A percentile compares a stretch with the other conserved stretches of the same genome.
Evolutionary conservation across 2,888 invertebrate genomes (phyloP).

Genomic region (Eumacrocentrus americanus): DNA sequence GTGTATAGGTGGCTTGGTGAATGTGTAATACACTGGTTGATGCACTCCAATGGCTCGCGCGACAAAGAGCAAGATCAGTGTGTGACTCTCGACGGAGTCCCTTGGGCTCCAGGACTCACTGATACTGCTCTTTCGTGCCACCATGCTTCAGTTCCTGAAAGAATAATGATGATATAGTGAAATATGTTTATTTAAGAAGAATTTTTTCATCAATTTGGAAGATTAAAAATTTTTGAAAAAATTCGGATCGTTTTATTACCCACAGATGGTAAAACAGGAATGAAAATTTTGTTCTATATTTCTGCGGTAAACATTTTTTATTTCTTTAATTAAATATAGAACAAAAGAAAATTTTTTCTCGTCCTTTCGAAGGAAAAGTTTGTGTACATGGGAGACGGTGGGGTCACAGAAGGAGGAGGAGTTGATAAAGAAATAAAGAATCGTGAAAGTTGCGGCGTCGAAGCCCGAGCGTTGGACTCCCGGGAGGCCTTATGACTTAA

Average conservation of each 20-base stretch:
- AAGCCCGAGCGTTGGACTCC: slow-evolving; percentile 49
- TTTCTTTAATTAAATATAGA: no score
- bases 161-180: not conserved
- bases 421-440: slow-evolving; percentile 62
- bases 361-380: no score
- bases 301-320: no score
- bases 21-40: not conserved
- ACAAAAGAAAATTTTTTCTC: no score
- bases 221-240: no score
- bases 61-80: not conserved
- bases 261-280: no score
- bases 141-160: not conserved
- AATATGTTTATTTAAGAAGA: not conserved
- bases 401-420: not conserved
- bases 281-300: no score
- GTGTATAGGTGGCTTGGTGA: not conserved
- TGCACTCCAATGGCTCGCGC: not conserved
- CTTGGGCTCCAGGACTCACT: not conserved
- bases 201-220: no score
- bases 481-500: slow-evolving; percentile 61
- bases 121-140: not conserved
- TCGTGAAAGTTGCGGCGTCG: slow-evolving; percentile 60
- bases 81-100: not conserved
- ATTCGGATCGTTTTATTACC: no score
- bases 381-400: no score